Percentiles rank a stretch among this genome's conserved stretches.
Conservation (phyloP, 2,797 vertebrate species). For the Chanos chanos region DNA sequence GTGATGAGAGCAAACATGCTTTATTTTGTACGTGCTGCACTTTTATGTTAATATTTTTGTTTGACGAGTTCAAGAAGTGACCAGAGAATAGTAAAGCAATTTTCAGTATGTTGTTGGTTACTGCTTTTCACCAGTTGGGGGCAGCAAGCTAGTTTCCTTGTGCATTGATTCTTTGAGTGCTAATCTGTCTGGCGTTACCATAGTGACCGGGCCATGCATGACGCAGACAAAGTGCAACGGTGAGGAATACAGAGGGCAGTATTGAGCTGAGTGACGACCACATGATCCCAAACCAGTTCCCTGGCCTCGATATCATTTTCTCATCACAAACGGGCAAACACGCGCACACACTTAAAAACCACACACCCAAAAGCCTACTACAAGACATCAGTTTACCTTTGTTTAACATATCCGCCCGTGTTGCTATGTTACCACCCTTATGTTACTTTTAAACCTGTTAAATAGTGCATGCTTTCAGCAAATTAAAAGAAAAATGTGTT, state of each 20-base stretch:
- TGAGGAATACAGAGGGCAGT: slow-evolving; percentile 61
- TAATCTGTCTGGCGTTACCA: slow-evolving; percentile 68
- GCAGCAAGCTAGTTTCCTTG: slow-evolving; percentile 55
- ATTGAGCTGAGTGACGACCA: slow-evolving; percentile 55
- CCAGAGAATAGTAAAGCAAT: too few relatives aligned
- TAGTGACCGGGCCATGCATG: slow-evolving; percentile 64
- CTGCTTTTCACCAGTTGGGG: slow-evolving; percentile 57
- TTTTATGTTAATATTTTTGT: background rate
- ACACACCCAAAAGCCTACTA: slow-evolving; percentile 8
- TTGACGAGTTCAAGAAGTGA: too few relatives aligned
- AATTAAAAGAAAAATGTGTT: too few relatives aligned
- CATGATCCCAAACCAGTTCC: too few relatives aligned
- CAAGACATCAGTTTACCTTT: slow-evolving; percentile 9
- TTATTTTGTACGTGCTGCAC: too few relatives aligned
- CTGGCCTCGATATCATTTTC: too few relatives aligned
- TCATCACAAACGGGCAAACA: too few relatives aligned
- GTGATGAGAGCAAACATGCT: too few relatives aligned
- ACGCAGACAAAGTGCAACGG: slow-evolving; percentile 53
- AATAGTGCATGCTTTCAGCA: too few relatives aligned
- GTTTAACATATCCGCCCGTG: background rate
- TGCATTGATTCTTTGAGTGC: slow-evolving; percentile 29
- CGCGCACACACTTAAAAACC: slow-evolving; percentile 25
- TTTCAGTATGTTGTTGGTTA: slow-evolving; percentile 54
- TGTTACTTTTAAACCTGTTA: too few relatives aligned
- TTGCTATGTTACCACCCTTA: too few relatives aligned